These are phyloP conservation scores for Tetragonula carbonaria DNA, from an alignment of 2,888 invertebrate species.

Conservation along the genomic window DNA sequence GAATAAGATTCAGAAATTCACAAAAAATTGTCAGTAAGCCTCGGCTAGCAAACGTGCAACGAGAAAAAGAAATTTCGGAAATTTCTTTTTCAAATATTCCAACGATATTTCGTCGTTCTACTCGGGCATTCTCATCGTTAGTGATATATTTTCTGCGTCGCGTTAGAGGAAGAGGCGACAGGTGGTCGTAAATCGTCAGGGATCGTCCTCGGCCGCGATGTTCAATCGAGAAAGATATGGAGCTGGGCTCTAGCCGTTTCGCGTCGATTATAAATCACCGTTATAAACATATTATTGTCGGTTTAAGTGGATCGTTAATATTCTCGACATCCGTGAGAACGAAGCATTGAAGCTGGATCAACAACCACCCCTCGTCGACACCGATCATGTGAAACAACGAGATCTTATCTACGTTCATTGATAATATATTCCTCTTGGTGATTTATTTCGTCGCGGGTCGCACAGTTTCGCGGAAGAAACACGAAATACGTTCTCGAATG, in stretches of 20 bases:
- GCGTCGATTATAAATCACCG: constrained; percentile 61
- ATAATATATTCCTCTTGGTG: constrained; percentile 21
- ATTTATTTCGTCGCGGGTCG: constrained; percentile 20
- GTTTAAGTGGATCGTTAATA: constrained; percentile 66
- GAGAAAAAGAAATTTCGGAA: neutral
- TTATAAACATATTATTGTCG: constrained; percentile 68
- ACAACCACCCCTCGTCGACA: constrained; percentile 24
- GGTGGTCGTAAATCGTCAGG: constrained; percentile 53
- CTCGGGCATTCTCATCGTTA: neutral
- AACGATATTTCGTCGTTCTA: neutral
- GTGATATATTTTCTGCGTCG: constrained; percentile 15
- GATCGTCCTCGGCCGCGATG: constrained; percentile 46
- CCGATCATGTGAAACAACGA: constrained; percentile 30
- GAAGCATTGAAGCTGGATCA: constrained; percentile 50
- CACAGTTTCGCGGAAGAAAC: neutral
- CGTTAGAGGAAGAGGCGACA: constrained; percentile 4
- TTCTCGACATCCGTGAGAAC: constrained; percentile 66
- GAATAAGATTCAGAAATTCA: too few relatives aligned
- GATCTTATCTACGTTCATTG: constrained; percentile 22
- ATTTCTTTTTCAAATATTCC: neutral
- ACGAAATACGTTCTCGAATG: too few relatives aligned
- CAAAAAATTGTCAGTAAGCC: neutral
- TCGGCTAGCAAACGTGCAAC: neutral
- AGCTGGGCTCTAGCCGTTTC: constrained; percentile 11
- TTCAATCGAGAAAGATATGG: constrained; percentile 55